A percentile compares a stretch with the other conserved stretches of the same genome.
These are phyloP conservation scores for Choristoneura fumiferana DNA, from an alignment of 1,140 invertebrate species.

Conservation along the genomic window DNA sequence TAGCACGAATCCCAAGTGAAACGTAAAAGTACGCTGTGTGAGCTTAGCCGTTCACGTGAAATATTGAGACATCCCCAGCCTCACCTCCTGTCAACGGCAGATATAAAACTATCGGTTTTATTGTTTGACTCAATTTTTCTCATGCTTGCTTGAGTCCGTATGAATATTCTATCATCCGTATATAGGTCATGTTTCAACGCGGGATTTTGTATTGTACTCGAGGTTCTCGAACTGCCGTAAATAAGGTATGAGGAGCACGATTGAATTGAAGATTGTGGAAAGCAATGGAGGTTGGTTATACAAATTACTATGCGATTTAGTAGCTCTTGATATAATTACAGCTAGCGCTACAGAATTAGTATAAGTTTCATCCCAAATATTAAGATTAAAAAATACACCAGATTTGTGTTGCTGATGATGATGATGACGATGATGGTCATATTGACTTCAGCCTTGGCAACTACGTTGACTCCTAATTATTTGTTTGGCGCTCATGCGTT, in stretches of 20 bases:
- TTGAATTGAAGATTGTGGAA: not conserved
- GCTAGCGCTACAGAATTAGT: too few relatives aligned
- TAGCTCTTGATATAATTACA: too few relatives aligned
- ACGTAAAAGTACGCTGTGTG: slow-evolving; percentile 6
- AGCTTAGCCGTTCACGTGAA: not conserved
- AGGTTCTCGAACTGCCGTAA: not conserved
- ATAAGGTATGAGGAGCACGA: not conserved
- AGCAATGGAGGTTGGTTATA: too few relatives aligned
- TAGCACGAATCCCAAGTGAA: not conserved
- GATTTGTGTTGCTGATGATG: too few relatives aligned
- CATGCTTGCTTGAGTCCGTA: slow-evolving; percentile 30
- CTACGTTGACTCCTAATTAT: too few relatives aligned
- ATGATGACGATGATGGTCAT: too few relatives aligned
- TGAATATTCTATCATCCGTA: slow-evolving; percentile 41
- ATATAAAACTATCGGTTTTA: slow-evolving; percentile 60
- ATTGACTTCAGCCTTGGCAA: too few relatives aligned
- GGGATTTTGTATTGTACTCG: not conserved
- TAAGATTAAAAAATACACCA: too few relatives aligned
- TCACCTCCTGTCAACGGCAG: slow-evolving; percentile 45
- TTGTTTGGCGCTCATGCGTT: too few relatives aligned
- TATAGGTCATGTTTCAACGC: not conserved
- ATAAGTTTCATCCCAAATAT: too few relatives aligned
- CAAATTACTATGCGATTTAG: too few relatives aligned
- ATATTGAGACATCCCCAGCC: not conserved
- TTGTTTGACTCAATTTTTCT: slow-evolving; percentile 51